Evolutionary conservation across 1,140 invertebrate species (phyloP).

Genomic region (Brachionus plicatilis): DNA sequence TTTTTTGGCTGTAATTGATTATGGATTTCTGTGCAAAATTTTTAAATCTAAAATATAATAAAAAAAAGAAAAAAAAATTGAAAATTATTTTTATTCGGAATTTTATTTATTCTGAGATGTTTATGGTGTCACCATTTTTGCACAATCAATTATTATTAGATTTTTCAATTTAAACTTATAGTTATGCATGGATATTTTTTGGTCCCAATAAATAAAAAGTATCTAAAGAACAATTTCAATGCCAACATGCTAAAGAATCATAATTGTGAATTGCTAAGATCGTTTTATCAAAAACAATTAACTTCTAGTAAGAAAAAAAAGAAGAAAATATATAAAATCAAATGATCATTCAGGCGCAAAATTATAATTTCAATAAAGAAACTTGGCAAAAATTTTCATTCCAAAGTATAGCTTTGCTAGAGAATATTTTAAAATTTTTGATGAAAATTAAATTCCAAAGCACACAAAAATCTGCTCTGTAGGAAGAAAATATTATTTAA

Average conservation of each 20-base stretch:
- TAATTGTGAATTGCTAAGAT: background rate
- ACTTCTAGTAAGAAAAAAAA: background rate
- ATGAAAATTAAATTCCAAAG: background rate
- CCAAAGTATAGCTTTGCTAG: background rate
- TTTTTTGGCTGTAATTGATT: no score
- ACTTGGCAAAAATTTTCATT: background rate
- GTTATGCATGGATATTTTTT: background rate
- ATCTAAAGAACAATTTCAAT: background rate
- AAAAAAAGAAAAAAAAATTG: no score
- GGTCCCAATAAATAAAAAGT: background rate
- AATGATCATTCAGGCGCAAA: constrained; percentile 16
- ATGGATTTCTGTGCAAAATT: no score
- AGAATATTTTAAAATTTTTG: background rate
- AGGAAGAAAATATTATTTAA: background rate
- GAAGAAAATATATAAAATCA: background rate
- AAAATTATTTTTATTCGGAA: no score
- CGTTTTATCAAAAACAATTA: background rate
- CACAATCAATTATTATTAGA: no score
- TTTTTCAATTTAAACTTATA: background rate
- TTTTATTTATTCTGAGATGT: no score
- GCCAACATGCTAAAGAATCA: background rate
- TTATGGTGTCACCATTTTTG: no score
- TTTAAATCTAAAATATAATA: no score
- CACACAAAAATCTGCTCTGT: background rate
- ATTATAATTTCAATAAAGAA: background rate